These are phyloP conservation scores for Passer montanus DNA, from an alignment of 2,113 vertebrate species.

Conservation along the genomic window DNA sequence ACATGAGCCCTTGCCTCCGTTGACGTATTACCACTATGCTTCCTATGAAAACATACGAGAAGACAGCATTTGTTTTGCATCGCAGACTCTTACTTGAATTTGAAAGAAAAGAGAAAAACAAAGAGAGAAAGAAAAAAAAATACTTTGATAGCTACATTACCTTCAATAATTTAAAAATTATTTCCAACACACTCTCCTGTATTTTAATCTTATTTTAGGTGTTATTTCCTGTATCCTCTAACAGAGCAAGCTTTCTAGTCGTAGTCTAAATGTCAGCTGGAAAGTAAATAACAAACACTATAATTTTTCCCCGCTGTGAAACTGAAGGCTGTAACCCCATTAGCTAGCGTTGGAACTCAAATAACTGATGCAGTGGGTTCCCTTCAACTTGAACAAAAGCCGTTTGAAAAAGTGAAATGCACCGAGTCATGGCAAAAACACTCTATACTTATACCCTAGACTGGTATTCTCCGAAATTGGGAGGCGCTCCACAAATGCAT, in stretches of 20 bases:
- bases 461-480: neutral
- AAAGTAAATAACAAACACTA: slow-evolving; percentile 67
- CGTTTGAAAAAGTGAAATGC: slow-evolving; percentile 71
- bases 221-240: slow-evolving; percentile 37
- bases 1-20: slow-evolving; percentile 13
- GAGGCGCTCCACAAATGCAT: slow-evolving; percentile 9
- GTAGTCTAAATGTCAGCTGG: slow-evolving; percentile 49
- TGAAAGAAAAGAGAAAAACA: slow-evolving; percentile 7
- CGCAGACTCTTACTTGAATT: slow-evolving; percentile 4
- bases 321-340: slow-evolving; percentile 54
- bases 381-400: slow-evolving; percentile 80
- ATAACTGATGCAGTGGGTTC: slow-evolving; percentile 45
- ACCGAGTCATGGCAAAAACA: neutral
- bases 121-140: neutral
- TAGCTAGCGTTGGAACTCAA: slow-evolving; percentile 23
- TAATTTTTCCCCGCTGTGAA: slow-evolving; percentile 55
- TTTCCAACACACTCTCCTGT: neutral
- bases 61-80: slow-evolving; percentile 27
- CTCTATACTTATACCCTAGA: neutral
- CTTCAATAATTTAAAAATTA: neutral
- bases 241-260: neutral
- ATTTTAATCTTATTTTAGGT: slow-evolving; percentile 35
- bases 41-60: neutral
- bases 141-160: neutral
- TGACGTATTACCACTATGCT: neutral